Conservation (phyloP, 2,113 vertebrate species). For the Perca flavescens region DNA sequence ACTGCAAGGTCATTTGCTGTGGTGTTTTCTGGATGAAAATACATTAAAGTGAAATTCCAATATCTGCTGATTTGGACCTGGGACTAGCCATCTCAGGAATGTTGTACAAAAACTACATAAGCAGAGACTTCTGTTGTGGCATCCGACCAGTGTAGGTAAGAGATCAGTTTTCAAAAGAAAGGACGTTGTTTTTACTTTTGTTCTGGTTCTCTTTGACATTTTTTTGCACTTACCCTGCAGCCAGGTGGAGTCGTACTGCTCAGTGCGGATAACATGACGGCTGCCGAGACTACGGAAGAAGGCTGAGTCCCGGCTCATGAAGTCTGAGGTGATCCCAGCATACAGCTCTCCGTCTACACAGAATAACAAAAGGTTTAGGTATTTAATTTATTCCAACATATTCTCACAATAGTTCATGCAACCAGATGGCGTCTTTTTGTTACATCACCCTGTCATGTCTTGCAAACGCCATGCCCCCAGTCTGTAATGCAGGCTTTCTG, state of each 20-base stretch:
- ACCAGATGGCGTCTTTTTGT: background rate
- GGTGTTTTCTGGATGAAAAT: background rate
- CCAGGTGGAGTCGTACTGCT: slow-evolving; percentile 88
- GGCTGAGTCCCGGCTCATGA: slow-evolving; percentile 86
- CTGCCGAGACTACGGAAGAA: slow-evolving; percentile 86
- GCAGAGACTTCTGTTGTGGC: background rate
- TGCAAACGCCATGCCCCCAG: background rate
- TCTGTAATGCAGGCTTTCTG: background rate
- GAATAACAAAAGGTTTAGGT: background rate
- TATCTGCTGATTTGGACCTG: background rate
- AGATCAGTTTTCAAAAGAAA: background rate
- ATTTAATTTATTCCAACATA: background rate
- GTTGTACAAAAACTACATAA: background rate
- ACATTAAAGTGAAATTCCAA: background rate
- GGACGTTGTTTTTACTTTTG: background rate
- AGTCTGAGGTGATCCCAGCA: slow-evolving; percentile 87
- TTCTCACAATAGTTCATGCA: background rate
- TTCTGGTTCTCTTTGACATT: background rate
- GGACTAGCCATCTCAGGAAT: background rate
- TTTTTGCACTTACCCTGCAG: slow-evolving; percentile 80
- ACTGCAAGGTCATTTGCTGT: background rate
- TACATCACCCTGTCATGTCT: background rate
- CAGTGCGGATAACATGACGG: slow-evolving; percentile 85
- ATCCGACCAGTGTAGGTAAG: background rate
- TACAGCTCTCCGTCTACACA: slow-evolving; percentile 85